These are phyloP conservation scores for Gymnoscelis rufifasciata DNA, from an alignment of 2,888 invertebrate genomes.

Conservation along the genomic window DNA sequence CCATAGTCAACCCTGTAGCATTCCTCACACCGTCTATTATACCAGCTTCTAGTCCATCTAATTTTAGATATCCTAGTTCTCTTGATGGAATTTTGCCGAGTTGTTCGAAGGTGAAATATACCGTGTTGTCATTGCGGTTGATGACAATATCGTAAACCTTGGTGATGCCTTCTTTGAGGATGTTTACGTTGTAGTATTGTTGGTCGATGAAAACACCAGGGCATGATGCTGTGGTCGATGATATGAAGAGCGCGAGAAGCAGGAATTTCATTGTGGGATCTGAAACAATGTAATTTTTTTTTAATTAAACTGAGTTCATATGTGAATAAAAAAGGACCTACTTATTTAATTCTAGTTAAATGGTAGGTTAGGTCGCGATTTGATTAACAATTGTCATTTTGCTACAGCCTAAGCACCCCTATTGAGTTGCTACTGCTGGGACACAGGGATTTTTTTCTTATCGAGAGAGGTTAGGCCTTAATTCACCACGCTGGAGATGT, in stretches of 20 bases:
- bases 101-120: conserved; percentile 63
- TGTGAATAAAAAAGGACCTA: no score
- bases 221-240: conserved; percentile 46
- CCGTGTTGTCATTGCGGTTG: conserved; percentile 53
- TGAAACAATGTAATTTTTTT: conserved; percentile 1
- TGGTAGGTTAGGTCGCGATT: no score
- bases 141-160: conserved; percentile 49
- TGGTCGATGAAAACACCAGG: conserved; percentile 50
- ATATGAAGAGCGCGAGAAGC: conserved; percentile 32
- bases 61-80: conserved; percentile 48
- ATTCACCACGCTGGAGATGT: no score
- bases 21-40: conserved; percentile 56
- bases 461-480: no score
- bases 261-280: conserved; percentile 34
- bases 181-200: conserved; percentile 52
- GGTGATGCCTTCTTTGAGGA: conserved; percentile 61
- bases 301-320: no score
- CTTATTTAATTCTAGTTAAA: no score
- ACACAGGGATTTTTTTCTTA: no score
- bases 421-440: no score
- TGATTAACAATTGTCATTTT: no score
- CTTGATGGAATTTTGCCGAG: conserved; percentile 40
- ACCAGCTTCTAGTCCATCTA: conserved; percentile 42
- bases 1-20: conserved; percentile 58
- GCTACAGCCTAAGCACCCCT: no score